These are phyloP conservation scores for Drosophila subsilvestris DNA, from an alignment of 2,888 invertebrate species.

Conservation along the genomic window DNA sequence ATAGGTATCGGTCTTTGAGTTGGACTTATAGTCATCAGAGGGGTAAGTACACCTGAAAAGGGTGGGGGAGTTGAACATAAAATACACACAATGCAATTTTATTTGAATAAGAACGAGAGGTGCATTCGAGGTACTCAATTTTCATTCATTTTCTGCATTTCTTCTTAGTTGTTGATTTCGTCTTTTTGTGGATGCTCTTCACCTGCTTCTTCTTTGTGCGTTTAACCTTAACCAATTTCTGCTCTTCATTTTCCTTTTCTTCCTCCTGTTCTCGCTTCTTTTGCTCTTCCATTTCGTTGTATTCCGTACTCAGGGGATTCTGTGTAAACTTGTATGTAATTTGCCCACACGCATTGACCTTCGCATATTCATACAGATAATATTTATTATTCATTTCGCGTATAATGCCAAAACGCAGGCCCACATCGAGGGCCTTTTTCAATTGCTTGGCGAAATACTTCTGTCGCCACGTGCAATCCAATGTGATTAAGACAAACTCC, in stretches of 20 bases:
- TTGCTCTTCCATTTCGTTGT: background rate
- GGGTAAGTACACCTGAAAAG: constrained; percentile 75
- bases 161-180: background rate
- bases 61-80: background rate
- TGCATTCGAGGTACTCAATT: no score
- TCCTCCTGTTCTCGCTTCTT: background rate
- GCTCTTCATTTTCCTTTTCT: background rate
- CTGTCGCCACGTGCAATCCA: background rate
- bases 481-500: constrained; percentile 3
- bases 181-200: background rate
- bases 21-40: constrained; percentile 84
- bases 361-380: constrained; percentile 53
- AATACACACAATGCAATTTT: background rate
- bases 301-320: background rate
- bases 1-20: constrained; percentile 86
- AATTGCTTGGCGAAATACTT: constrained; percentile 32
- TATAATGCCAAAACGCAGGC: constrained; percentile 44
- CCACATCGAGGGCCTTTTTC: constrained; percentile 43
- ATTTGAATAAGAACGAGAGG: background rate
- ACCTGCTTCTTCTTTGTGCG: background rate
- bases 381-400: constrained; percentile 43
- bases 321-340: constrained; percentile 30
- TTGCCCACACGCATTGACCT: constrained; percentile 7
- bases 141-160: background rate
- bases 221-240: background rate